Conservation (phyloP, 2,113 vertebrate species). For the Antechinus flavipes region DNA sequence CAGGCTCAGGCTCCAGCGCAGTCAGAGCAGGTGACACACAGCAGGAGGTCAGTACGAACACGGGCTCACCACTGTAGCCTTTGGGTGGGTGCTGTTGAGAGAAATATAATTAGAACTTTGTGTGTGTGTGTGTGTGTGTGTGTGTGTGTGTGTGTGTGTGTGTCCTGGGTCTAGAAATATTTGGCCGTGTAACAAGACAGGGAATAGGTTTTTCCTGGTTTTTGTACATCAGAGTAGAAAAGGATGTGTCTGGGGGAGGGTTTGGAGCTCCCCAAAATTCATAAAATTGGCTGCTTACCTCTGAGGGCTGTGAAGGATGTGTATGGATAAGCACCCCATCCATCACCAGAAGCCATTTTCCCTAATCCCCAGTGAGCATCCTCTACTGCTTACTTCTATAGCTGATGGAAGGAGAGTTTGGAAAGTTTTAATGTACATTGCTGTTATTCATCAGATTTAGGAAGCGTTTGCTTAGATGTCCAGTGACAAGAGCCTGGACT, state of each 20-base stretch:
- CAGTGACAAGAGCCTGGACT: neutral
- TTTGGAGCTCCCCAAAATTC: neutral
- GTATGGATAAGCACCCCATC: neutral
- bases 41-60: neutral
- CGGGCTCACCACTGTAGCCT: constrained; percentile 3
- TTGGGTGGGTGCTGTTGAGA: neutral
- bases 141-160: neutral
- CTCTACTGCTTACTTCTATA: neutral
- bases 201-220: neutral
- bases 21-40: neutral
- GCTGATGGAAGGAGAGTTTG: neutral
- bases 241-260: neutral
- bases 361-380: neutral
- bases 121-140: neutral
- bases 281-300: neutral
- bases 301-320: neutral
- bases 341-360: neutral
- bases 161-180: neutral
- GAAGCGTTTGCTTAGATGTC: neutral
- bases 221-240: neutral
- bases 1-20: neutral
- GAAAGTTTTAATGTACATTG: neutral
- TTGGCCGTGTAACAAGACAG: neutral
- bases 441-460: neutral
- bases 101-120: neutral